Percentiles rank a stretch among this genome's conserved stretches.
These are phyloP conservation scores for Dryomyza anilis DNA, from an alignment of 2,888 invertebrate genomes.

Conservation along the genomic window DNA sequence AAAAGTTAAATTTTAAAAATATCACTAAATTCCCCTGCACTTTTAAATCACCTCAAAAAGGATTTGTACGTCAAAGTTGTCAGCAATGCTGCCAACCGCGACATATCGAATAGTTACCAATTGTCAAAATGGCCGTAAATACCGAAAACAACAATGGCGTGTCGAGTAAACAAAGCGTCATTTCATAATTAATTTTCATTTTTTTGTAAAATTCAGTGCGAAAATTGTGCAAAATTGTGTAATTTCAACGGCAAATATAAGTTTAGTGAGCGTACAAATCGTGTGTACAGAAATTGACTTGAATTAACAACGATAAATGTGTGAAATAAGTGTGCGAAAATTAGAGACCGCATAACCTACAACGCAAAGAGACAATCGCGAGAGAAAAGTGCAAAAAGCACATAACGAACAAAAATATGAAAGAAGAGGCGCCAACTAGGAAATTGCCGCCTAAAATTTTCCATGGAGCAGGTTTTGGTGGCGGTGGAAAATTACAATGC, in stretches of 20 bases:
- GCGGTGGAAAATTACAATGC: constrained; percentile 31
- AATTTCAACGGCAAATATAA: neutral
- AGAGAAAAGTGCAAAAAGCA: constrained; percentile 47
- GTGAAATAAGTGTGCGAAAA: constrained; percentile 26
- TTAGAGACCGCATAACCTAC: constrained; percentile 56
- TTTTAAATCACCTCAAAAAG: no score
- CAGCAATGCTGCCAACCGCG: neutral
- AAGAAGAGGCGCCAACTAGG: constrained; percentile 58
- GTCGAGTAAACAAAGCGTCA: constrained; percentile 57
- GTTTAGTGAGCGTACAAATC: constrained; percentile 7
- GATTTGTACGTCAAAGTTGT: neutral
- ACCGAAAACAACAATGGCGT: constrained; percentile 49
- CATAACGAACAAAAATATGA: no score
- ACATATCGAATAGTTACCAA: no score
- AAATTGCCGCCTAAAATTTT: constrained; percentile 59
- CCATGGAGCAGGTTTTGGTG: constrained; percentile 44
- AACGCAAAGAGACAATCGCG: constrained; percentile 27
- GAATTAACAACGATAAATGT: no score
- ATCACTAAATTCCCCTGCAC: no score
- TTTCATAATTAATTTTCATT: constrained; percentile 51
- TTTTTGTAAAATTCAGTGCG: constrained; percentile 40
- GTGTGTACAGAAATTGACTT: constrained; percentile 28
- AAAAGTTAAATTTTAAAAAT: no score
- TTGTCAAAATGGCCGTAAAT: constrained; percentile 32
- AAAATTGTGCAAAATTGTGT: constrained; percentile 27